Evolutionary conservation across 1,140 invertebrate species (phyloP), one percentile per base, ranked within the genome.

Genomic region (Anastrepha obliqua): DNA sequence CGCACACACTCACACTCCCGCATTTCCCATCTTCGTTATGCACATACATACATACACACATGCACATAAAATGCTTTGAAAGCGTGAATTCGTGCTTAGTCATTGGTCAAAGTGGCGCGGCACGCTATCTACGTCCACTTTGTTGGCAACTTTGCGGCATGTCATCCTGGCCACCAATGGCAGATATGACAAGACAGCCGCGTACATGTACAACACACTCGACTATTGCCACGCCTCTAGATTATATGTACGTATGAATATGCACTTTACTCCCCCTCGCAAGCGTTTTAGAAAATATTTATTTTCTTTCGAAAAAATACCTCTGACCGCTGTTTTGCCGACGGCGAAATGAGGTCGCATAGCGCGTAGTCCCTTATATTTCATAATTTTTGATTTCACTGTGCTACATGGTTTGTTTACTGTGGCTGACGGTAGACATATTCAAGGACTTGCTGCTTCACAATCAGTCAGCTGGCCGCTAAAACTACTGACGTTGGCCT

Each of bases 41-140:
- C 8, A 39, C 65, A 58, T 13, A 13, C 55, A 13, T 29, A 29
- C 29, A 29, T 29, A 29, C 29, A 29, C 29, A 29, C 29, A 29
- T 29, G 1, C 29, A 29, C 29, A 70, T n/a, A 17, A 2, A 47
- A 74, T 47, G 67, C 67, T 47, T 17, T 17, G 15, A 17, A 3
- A 5, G 17, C 13, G 6, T 29, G 47, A 2, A 9, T n/a, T 78
- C 74, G 20, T 81, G 74, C 20, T 55, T 81, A 81, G 47, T 81
- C 74, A 81, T 81, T 81, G 74, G 74, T 81, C 74, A 81, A 20
- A 17, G 44, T 81, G 74, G 9, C n/a, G 74, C 47, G 74, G 7
- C 74, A 81, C 47, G 74, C 74, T 20, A 47, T n/a, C 7, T 9
- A 2, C 47, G 47, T 81, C 8, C 17, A n/a, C 47, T 55, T 81